phyloP scores from a whole-genome alignment of 2,888 invertebrate species.

The Drosophila buzzatii region DNA sequence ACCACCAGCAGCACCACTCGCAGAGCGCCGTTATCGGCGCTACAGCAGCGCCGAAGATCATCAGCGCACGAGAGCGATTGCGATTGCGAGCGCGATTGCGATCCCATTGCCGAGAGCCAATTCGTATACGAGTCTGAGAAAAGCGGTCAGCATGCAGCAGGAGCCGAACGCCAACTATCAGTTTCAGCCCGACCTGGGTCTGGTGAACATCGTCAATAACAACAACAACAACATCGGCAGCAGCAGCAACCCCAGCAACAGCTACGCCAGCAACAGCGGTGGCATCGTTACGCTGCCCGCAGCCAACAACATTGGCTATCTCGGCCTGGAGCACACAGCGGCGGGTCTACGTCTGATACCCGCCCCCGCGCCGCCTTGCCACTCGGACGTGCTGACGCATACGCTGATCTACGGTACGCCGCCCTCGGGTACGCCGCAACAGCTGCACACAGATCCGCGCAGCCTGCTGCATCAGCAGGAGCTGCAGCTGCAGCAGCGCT shows the following conservation, averaged over 20 bases:
- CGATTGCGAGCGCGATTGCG: constrained; percentile 25
- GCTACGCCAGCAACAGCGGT: constrained; percentile 25
- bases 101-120: constrained; percentile 17
- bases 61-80: constrained; percentile 37
- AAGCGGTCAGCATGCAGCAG: constrained; percentile 84
- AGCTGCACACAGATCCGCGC: constrained; percentile 79
- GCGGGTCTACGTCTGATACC: constrained; percentile 62
- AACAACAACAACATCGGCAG: constrained; percentile 57
- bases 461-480: constrained; percentile 84
- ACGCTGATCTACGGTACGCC: constrained; percentile 84
- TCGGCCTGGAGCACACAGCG: constrained; percentile 70
- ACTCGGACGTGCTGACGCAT: constrained; percentile 83
- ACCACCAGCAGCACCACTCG: constrained; percentile 9
- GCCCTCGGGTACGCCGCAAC: constrained; percentile 79
- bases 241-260: constrained; percentile 24
- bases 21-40: constrained; percentile 50
- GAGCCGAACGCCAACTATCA: constrained; percentile 85
- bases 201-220: constrained; percentile 83
- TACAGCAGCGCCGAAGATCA: constrained; percentile 68
- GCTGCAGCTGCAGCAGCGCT: constrained; percentile 83
- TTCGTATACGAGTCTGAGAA: constrained; percentile 44
- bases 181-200: constrained; percentile 85
- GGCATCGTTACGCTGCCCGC: constrained; percentile 67
- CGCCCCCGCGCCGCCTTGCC: constrained; percentile 52
- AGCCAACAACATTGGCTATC: constrained; percentile 52